phyloP scores from a whole-genome alignment of 2,113 vertebrate species.

The Eublepharis macularius region DNA sequence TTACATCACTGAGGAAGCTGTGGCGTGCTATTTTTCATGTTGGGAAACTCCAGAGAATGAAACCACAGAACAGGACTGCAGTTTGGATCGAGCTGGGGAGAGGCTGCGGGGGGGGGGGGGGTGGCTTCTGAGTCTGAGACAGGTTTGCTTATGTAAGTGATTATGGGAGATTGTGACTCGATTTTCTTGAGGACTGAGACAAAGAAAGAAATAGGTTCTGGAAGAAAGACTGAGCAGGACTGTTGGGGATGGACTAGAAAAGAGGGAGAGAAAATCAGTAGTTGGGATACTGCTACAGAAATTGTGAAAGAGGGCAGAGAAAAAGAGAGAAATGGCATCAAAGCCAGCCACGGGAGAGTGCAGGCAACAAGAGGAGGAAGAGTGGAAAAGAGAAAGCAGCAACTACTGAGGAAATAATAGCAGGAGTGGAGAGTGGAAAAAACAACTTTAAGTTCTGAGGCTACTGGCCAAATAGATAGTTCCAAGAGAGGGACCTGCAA shows the following conservation, averaged over 20 bases:
- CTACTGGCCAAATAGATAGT: too few species aligned
- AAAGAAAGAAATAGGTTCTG: neutral
- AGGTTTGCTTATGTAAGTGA: neutral
- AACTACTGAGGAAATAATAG: neutral
- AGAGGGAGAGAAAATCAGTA: too few species aligned
- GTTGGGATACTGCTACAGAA: neutral
- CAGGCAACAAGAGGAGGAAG: neutral
- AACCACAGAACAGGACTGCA: neutral
- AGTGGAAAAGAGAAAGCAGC: neutral
- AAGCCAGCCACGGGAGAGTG: neutral
- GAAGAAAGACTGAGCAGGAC: neutral
- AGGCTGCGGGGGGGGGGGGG: too few species aligned
- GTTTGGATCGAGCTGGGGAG: neutral
- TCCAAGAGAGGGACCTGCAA: too few species aligned
- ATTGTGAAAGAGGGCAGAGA: neutral
- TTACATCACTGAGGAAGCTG: neutral
- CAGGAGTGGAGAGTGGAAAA: neutral
- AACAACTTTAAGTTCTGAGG: neutral
- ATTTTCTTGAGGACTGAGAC: neutral
- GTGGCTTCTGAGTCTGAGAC: too few species aligned
- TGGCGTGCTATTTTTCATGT: neutral
- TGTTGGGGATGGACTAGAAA: too few species aligned
- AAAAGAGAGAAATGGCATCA: neutral
- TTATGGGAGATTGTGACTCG: neutral
- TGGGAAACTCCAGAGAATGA: neutral